Evolutionary conservation across 1,140 invertebrate genomes (phyloP), one percentile per base, ranked within the genome.

Genomic region (Brachionus asplanchnoidis): DNA sequence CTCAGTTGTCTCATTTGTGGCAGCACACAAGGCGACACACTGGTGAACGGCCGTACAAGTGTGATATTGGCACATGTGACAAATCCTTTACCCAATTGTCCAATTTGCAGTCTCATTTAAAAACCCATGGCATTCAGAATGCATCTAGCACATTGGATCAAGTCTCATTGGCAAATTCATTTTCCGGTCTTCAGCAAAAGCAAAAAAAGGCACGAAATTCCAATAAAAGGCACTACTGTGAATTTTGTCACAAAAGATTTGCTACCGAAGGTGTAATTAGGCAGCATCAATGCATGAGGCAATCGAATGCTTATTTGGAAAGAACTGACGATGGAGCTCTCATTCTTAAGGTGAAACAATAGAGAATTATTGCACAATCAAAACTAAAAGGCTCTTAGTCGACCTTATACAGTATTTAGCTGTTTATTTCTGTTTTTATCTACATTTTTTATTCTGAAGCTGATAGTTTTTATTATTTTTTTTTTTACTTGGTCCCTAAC

Each of bases 1-100:
- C 95, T 78, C 92, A 95, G 23, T 95, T 96, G 88, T 95, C 96
- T 88, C 97, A 96, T 88, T 93, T 92, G 90, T 93, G 90, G 93
- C 95, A 92, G 92, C 94, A 89, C 91, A 91, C 94, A 85, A 93
- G 95, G 88, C 94, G 93, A n/a, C 91, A 91, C 86, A 91, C 90
- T 5, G 89, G 90, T 11, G 89, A 90, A 77, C 91, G 91, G 87
- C 91, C 91, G 1, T 91, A 90, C 85, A 89, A 90, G 11, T 91
- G 91, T 85, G 84, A 86, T 3, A 85, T 87, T 32, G 53, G 53
- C 23, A 88, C 87, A 14, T 91, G 91, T 85, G 88, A 88, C 84
- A 91, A 91, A 86, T 89, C 90, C 7, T 91, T 91, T 87, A 91
- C 91, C 8, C 79, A 82, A 44, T 68, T 82, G 36, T 82, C 79